Base-by-base conservation (phyloP, 2,797 vertebrate genomes). In the Threskiornis aethiopicus region DNA sequence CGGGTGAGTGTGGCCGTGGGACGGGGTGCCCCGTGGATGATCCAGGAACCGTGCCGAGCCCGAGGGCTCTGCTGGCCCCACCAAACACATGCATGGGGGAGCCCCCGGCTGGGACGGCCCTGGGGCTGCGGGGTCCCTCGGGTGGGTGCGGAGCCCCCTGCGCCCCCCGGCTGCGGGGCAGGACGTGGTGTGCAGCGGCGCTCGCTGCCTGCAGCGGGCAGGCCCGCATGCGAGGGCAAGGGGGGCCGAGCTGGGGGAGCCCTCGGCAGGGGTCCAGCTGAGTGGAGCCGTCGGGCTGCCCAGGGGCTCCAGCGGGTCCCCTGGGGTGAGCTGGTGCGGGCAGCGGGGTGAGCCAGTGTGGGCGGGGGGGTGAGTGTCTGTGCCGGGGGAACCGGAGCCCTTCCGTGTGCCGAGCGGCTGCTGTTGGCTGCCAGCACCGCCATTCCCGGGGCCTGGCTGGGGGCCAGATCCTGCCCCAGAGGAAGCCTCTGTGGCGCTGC, bases 61-160 rank as follows among this genome's bases (percentile, higher is more conserved):
- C 33, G 1, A 4, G 31, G 47, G 65, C 14, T 51, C 29, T 42
- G 33, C 39, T 1, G 2, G 14, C 9, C 51, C 26, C 0, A 2
- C 47, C 31, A 3, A 42, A 21, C 24, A 31, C 0, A 1, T 13
- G 19, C 3, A 0, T 12, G 37, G 37, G 66, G 37, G 12, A 49
- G 6, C 28, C 21, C 13, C 6, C 0, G 1, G 37, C 12, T 33
- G 52, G 19, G 58, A 12, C 3, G 4, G 18, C 25, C 20, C 8
- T 10, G 70, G 82, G 33, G 62, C n/a, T 22, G 10, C 0, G 2
- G n/a, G 46, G 22, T 14, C 16, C 16, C 1, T 25, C 1, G 59
- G 35, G 49, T 29, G 55, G 17, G 11, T 21, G 39, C 2, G 2
- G 44, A 42, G 26, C 51, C 39, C 62, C 10, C 51, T 2, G n/a